A percentile compares a stretch with the other conserved stretches of the same genome.
These are phyloP conservation scores for Orientallactaga bullata DNA, from an alignment of 2,113 vertebrate species.

Conservation along the genomic window DNA sequence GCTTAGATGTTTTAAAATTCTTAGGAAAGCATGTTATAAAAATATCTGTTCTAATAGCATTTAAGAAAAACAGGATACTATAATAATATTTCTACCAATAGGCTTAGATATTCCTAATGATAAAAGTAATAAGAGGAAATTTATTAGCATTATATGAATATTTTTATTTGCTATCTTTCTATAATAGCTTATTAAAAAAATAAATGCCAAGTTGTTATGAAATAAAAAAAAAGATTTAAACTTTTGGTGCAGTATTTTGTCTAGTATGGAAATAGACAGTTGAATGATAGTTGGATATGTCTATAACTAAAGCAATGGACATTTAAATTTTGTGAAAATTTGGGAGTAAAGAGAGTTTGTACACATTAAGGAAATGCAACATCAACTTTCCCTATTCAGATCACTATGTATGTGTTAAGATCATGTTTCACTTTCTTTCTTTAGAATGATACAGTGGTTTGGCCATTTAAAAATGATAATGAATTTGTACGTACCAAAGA, in stretches of 20 bases:
- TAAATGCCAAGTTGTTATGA: neutral
- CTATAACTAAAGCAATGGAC: neutral
- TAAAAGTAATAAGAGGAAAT: neutral
- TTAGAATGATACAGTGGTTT: neutral
- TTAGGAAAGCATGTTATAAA: slow-evolving; percentile 37
- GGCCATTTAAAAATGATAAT: slow-evolving; percentile 9
- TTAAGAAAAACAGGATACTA: neutral
- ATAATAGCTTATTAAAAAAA: slow-evolving; percentile 1
- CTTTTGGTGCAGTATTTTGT: neutral
- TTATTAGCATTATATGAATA: neutral
- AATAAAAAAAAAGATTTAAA: neutral
- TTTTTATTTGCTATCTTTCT: slow-evolving; percentile 49
- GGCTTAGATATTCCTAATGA: neutral
- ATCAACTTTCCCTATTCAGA: neutral
- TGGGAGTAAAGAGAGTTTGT: neutral
- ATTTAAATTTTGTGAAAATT: neutral
- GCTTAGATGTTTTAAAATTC: slow-evolving; percentile 64
- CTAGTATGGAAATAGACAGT: neutral
- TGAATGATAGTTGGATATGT: neutral
- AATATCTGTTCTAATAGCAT: slow-evolving; percentile 3
- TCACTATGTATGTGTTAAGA: neutral
- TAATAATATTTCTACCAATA: neutral
- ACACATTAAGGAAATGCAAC: neutral
- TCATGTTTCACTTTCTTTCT: slow-evolving; percentile 8
- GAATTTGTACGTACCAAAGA: neutral